Evolutionary conservation across 2,888 invertebrate genomes (phyloP).

Genomic region (Limnephilus auricula): DNA sequence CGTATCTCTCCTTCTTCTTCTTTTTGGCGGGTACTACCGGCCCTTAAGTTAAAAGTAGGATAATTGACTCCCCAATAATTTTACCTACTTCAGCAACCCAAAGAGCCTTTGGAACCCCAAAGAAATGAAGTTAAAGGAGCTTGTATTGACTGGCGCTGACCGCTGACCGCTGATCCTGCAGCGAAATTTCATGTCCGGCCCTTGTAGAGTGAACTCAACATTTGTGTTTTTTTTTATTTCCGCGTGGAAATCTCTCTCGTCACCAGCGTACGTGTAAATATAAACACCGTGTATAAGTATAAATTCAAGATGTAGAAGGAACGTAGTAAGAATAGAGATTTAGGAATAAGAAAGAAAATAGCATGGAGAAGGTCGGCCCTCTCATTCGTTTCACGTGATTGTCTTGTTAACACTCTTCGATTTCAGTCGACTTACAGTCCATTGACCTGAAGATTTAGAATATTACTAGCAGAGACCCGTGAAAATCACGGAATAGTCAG

Average conservation of each 20-base stretch:
- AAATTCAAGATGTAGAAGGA: not conserved
- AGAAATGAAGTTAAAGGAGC: not conserved
- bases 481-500: no score
- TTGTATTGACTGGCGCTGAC: not conserved
- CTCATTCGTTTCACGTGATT: not conserved
- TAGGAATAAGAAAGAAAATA: not conserved
- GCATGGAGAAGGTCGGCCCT: not conserved
- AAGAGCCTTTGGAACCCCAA: no score
- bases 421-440: not conserved
- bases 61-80: no score
- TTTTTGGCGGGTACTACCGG: no score
- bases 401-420: slow-evolving; percentile 27
- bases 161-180: not conserved
- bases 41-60: not conserved
- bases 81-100: no score
- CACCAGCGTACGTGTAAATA: not conserved
- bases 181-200: not conserved
- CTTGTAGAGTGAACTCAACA: not conserved
- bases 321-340: not conserved
- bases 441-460: not conserved
- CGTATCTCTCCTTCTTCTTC: no score
- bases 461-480: not conserved
- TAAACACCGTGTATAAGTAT: not conserved
- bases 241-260: slow-evolving; percentile 9
- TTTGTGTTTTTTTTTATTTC: not conserved